Evolutionary conservation across 2,113 vertebrate genomes (phyloP), one percentile per base, ranked within the genome.

Genomic region (Lamprotornis superbus): DNA sequence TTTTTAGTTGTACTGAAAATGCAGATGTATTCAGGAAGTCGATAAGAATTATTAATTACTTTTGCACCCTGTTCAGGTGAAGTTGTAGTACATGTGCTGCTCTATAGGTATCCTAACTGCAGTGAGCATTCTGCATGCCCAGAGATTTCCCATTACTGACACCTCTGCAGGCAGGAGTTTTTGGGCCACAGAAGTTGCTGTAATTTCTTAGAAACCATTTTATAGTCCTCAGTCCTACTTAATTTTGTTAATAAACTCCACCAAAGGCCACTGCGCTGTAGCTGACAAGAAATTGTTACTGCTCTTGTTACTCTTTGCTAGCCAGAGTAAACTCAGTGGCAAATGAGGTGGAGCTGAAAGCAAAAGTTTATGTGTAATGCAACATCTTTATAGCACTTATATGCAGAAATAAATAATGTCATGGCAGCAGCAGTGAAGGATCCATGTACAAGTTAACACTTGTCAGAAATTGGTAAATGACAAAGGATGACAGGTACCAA

Each of bases 61-160:
- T 49, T n/a, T 88, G 10, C 53, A 64, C 11, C 12, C 19, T 23
- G 22, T 56, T 71, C 28, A n/a, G 12, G 37, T 85, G 35, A 35
- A 15, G 79, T 85, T 73, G 8, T 53, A 91, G 7, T 9, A 18
- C 1, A 1, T 15, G 12, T 42, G 28, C 28, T 90, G 23, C 50
- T 73, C 9, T 7, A 20, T 14, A 40, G 5, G 1, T 33, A 15
- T 50, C 37, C 12, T 63, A 42, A 57, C 28, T 67, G 35, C 52
- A 53, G 7, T 12, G 37, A 53, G 5, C 3, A 7, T 18, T 52
- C 40, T 73, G 31, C 9, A 15, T 0, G 0, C 47, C 10, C 42
- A 37, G 46, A 46, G 17, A 39, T 24, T 68, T 84, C 59, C 31
- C 52, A n/a, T 1, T 57, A 40, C 0, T 40, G 79, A 77, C 21